Evolutionary conservation across 92 coral and sea anemone species (phyloP), one percentile per base, ranked within the genome.

Genomic region (Epizoanthus stellaris): DNA sequence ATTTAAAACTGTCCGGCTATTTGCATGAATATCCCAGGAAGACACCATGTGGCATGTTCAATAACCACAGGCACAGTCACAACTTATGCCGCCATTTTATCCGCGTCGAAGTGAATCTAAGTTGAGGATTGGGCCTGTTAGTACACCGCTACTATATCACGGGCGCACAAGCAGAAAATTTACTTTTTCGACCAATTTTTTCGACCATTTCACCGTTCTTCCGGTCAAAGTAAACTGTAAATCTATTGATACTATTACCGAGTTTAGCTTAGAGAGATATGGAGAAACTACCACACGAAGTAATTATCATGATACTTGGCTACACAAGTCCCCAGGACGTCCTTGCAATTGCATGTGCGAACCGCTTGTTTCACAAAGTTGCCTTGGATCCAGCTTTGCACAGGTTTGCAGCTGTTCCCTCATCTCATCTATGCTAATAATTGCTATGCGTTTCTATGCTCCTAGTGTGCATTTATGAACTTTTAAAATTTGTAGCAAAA

Each of bases 281-380:
- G 82, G 82, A 77, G 5, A 62, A 62, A 39, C 82, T 77, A 2
- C 82, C 82, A 4, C 82, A 61, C 5, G 82, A 77, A 19, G 10
- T 77, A n/a, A 49, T 77, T 10, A 17, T 77, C 4, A 40, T 40
- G 0, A 77, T 77, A 16, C 71, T 77, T 2, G 38, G 58, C 12
- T 40, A 62, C 69, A 77, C 82, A 11, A 5, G 70, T 19, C 82
- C 82, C 15, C 82, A 54, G 25, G 82, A 77, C 12, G 49, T 61
- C 23, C 45, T 77, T 39, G 70, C 82, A 20, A 19, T 77, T 45
- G 82, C 82, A 8, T 77, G 82, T 62, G 82, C 63, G 6, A 77
- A 40, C 45, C 66, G 23, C 30, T 61, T 62, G 21, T 77, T 77
- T 77, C 70, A 62, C 23, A 42, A 40, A 42, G 59, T 77, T 62